phyloP scores from a whole-genome alignment of 1,140 invertebrate genomes.

The Eriosoma lanigerum region DNA sequence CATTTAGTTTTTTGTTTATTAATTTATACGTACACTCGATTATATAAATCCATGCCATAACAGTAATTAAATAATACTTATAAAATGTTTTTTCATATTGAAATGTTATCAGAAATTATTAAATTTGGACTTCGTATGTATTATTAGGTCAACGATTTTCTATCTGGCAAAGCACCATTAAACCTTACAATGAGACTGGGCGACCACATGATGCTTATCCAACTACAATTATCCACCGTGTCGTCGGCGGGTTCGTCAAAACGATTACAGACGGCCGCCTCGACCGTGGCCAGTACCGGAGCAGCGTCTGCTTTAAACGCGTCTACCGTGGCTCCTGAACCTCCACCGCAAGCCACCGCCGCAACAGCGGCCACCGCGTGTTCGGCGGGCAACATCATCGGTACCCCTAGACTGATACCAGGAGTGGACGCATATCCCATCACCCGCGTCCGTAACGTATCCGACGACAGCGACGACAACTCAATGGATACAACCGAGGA shows the following conservation, averaged over 20 bases:
- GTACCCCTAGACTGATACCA: conserved; percentile 49
- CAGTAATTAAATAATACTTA: too few relatives aligned
- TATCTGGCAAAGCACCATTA: conserved; percentile 88
- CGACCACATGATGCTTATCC: conserved; percentile 96
- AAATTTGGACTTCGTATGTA: neutral
- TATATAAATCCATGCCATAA: too few relatives aligned
- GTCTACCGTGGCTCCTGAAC: conserved; percentile 54
- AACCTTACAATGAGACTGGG: conserved; percentile 92
- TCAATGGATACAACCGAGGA: conserved; percentile 51
- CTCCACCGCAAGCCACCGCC: conserved; percentile 54
- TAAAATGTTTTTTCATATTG: too few relatives aligned
- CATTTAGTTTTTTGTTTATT: too few relatives aligned
- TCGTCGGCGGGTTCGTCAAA: conserved; percentile 40
- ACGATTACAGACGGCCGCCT: conserved; percentile 10
- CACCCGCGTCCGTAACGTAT: conserved; percentile 53
- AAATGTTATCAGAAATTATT: too few relatives aligned
- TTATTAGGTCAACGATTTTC: conserved; percentile 83
- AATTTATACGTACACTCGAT: too few relatives aligned
- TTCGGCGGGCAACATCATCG: conserved; percentile 53
- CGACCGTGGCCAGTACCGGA: neutral
- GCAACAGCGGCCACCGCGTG: conserved; percentile 55
- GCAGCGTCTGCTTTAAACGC: conserved; percentile 55
- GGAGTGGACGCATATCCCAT: conserved; percentile 38
- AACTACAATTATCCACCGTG: conserved; percentile 86
- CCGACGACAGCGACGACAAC: conserved; percentile 54